These are phyloP conservation scores for Ichneumoninae sp. DNA, from an alignment of 2,888 invertebrate species.

Conservation along the genomic window DNA sequence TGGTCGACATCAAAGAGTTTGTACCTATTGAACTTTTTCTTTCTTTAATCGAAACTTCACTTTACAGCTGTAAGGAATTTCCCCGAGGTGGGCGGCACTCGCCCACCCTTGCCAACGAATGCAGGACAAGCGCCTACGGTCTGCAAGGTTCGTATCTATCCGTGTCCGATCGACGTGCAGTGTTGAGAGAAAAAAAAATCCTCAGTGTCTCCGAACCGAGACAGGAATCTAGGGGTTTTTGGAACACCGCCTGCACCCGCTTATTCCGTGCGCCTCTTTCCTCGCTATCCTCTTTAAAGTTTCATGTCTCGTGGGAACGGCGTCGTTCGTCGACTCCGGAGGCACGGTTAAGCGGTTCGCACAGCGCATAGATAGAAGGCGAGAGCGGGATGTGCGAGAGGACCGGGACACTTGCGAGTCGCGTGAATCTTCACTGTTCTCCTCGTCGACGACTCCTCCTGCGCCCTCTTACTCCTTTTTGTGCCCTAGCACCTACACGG, in stretches of 20 bases:
- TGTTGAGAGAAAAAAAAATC: not conserved
- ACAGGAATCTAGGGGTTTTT: slow-evolving; percentile 2
- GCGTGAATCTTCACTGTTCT: slow-evolving; percentile 67
- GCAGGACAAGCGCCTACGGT: not conserved
- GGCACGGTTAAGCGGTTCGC: slow-evolving; percentile 71
- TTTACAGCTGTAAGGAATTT: too few relatives aligned
- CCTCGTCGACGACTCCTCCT: not conserved
- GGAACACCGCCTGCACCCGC: not conserved
- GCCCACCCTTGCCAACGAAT: not conserved
- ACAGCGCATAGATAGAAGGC: slow-evolving; percentile 52
- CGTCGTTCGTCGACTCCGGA: slow-evolving; percentile 65
- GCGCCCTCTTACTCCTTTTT: slow-evolving; percentile 34
- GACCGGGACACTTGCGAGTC: slow-evolving; percentile 71
- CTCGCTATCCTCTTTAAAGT: slow-evolving; percentile 72
- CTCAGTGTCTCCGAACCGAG: not conserved
- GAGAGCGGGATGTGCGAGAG: slow-evolving; percentile 45
- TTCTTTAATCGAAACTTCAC: too few relatives aligned
- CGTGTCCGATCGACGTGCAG: not conserved
- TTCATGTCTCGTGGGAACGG: slow-evolving; percentile 75
- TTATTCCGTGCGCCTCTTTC: not conserved
- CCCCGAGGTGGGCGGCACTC: too few relatives aligned
- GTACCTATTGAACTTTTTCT: too few relatives aligned
- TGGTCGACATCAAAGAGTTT: too few relatives aligned
- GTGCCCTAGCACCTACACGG: not conserved
- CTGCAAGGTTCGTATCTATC: not conserved